Conservation (phyloP, 2,113 vertebrate genomes). For the Anser cygnoides region DNA sequence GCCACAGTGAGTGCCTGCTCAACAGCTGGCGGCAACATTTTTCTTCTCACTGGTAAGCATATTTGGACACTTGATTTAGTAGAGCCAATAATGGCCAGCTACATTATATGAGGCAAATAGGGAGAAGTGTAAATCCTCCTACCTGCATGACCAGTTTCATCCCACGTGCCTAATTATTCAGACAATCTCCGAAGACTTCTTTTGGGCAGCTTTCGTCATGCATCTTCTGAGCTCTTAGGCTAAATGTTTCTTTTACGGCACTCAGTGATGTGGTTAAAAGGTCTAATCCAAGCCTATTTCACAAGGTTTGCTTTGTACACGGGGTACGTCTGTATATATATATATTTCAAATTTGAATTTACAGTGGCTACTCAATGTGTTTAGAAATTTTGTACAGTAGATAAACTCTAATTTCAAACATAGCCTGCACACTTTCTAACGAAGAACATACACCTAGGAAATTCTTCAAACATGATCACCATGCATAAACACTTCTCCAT, state of each 20-base stretch:
- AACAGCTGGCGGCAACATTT: background rate
- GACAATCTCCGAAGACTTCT: slow-evolving; percentile 18
- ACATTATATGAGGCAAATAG: background rate
- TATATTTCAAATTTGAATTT: background rate
- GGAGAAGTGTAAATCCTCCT: slow-evolving; percentile 20
- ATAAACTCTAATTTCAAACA: slow-evolving; percentile 5
- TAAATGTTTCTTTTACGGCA: slow-evolving; percentile 38
- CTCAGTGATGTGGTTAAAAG: slow-evolving; percentile 26
- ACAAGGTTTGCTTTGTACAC: background rate
- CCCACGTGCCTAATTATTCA: slow-evolving; percentile 40
- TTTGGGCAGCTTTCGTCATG: background rate
- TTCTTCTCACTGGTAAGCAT: background rate
- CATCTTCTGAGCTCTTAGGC: slow-evolving; percentile 4
- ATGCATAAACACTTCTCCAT: background rate
- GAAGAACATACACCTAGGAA: background rate
- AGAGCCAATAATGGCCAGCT: background rate
- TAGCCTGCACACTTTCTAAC: background rate
- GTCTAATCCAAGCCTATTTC: slow-evolving; percentile 25
- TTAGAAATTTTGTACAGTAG: background rate
- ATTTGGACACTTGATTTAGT: background rate
- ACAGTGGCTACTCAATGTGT: background rate
- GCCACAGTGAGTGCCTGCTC: background rate
- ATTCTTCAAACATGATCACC: background rate
- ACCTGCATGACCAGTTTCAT: slow-evolving; percentile 16
- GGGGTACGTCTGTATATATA: background rate